A percentile compares a stretch with the other conserved stretches of the same genome.
Conservation (phyloP, 2,797 vertebrate genomes). For the Sciaenops ocellatus region DNA sequence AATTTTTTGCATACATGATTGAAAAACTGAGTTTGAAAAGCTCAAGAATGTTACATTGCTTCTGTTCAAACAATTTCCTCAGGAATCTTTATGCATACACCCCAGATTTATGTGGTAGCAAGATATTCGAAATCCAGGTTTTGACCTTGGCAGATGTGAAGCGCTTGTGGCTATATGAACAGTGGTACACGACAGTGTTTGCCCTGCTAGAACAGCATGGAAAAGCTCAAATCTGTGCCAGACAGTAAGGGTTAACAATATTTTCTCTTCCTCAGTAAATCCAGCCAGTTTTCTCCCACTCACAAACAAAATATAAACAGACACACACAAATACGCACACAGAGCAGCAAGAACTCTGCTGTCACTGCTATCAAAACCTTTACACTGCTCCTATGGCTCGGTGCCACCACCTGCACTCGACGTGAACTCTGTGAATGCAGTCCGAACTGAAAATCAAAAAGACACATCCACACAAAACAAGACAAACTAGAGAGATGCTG, state of each 20-base stretch:
- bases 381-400: slow-evolving; percentile 59
- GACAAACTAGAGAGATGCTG: slow-evolving; percentile 57
- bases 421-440: slow-evolving; percentile 71
- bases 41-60: slow-evolving; percentile 61
- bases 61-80: slow-evolving; percentile 73
- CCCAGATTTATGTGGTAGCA: slow-evolving; percentile 47
- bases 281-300: slow-evolving; percentile 57
- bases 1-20: slow-evolving; percentile 46
- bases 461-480: slow-evolving; percentile 38
- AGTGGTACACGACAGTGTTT: slow-evolving; percentile 28
- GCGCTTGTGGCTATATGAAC: slow-evolving; percentile 23
- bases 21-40: slow-evolving; percentile 38
- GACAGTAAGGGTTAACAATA: slow-evolving; percentile 38
- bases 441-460: slow-evolving; percentile 50
- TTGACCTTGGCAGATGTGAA: slow-evolving; percentile 37
- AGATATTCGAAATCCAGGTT: slow-evolving; percentile 41
- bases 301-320: slow-evolving; percentile 44
- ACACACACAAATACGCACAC: slow-evolving; percentile 46
- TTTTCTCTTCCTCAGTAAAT: slow-evolving; percentile 52
- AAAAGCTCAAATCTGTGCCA: slow-evolving; percentile 36
- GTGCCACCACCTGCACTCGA: slow-evolving; percentile 69
- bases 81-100: slow-evolving; percentile 72
- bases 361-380: slow-evolving; percentile 61
- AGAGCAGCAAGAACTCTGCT: slow-evolving; percentile 41
- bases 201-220: slow-evolving; percentile 5